Conservation (phyloP, 2,797 vertebrate genomes). For the Sciaenops ocellatus region DNA sequence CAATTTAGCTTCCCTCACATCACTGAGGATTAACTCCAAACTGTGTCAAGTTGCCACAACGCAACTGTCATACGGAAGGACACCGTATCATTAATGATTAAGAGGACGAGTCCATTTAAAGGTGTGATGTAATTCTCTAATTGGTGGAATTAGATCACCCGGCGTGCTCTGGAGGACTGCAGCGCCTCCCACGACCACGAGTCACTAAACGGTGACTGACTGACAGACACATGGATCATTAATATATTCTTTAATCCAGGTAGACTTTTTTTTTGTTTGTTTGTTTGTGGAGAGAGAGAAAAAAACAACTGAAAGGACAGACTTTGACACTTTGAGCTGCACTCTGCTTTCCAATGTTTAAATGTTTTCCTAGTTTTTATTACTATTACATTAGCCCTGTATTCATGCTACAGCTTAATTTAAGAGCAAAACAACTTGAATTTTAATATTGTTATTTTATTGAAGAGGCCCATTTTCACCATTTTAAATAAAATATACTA, state of each 20-base stretch:
- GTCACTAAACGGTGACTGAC: slow-evolving; percentile 22
- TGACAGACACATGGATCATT: slow-evolving; percentile 15
- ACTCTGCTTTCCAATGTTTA: not conserved
- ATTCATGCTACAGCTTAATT: no score
- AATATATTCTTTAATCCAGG: not conserved
- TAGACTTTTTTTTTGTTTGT: not conserved
- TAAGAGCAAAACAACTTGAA: not conserved
- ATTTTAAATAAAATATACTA: not conserved
- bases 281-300: not conserved
- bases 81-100: slow-evolving; percentile 76
- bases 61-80: slow-evolving; percentile 62
- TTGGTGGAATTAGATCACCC: slow-evolving; percentile 77
- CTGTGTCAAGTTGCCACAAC: slow-evolving; percentile 59
- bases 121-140: slow-evolving; percentile 80
- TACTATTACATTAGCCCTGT: no score
- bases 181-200: slow-evolving; percentile 21
- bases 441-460: not conserved
- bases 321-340: not conserved
- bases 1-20: not conserved
- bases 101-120: slow-evolving; percentile 69
- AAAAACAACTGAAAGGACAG: not conserved
- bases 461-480: not conserved
- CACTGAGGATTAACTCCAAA: slow-evolving; percentile 39
- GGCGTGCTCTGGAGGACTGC: slow-evolving; percentile 17
- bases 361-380: not conserved